Conservation (phyloP, 1,140 invertebrate species). For the Atta texana region DNA sequence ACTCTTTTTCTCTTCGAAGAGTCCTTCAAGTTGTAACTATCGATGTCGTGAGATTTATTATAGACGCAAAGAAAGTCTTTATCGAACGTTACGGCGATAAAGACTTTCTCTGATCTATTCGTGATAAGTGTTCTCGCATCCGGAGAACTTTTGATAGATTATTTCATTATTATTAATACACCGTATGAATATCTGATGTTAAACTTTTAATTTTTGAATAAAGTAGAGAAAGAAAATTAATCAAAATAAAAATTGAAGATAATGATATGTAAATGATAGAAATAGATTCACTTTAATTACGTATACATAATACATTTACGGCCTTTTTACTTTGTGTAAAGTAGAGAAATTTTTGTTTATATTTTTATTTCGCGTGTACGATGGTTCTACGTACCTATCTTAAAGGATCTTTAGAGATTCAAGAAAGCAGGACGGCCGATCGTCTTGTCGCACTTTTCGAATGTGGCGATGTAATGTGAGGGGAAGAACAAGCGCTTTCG, state of each 20-base stretch:
- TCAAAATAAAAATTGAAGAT: not conserved
- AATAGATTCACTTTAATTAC: constrained; percentile 4
- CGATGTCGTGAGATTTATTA: constrained; percentile 40
- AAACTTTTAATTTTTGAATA: not conserved
- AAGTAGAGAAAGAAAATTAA: not conserved
- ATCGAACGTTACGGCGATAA: constrained; percentile 19
- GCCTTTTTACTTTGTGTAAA: not conserved
- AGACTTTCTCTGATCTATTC: not conserved
- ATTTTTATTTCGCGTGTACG: not conserved
- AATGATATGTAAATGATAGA: constrained; percentile 10
- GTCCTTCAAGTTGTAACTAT: constrained; percentile 23
- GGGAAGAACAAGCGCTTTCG: constrained; percentile 24
- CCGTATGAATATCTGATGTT: not conserved
- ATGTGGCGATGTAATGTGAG: constrained; percentile 23
- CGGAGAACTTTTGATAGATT: constrained; percentile 19
- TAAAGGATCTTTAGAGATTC: not conserved
- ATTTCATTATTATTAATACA: constrained; percentile 19
- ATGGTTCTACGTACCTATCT: constrained; percentile 1
- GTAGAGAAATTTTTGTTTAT: not conserved
- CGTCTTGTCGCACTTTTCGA: constrained; percentile 36
- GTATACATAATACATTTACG: not conserved
- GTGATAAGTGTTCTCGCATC: not conserved
- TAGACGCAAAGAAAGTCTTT: constrained; percentile 15
- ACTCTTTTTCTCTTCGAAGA: constrained; percentile 9
- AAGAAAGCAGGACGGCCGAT: not conserved